Base-by-base conservation (phyloP, 2,888 invertebrate genomes). In the Brenthis hecate region DNA sequence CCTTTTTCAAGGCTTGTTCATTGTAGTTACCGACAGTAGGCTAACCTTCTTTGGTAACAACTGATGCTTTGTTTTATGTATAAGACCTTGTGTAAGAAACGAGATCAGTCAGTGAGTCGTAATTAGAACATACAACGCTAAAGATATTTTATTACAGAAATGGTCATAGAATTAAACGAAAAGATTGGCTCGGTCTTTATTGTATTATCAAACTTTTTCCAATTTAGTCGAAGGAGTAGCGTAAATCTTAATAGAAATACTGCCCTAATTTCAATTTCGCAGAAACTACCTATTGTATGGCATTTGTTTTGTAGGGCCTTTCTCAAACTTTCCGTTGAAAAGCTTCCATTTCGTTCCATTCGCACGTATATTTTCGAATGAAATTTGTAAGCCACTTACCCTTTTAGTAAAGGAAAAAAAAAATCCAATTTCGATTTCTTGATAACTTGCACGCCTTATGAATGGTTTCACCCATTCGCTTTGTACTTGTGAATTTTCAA, bases 351-450 rank as follows among this genome's bases (percentile, higher is more conserved):
- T 85, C 84, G 80, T 77, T 79, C 76, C 83, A 81, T 81, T 75
- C 78, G 85, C 92, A 92, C 92, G 92, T 92, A 89, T 87, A 74
- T 79, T 78, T 83, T 75, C 83, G 86, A 91, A 91, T 90, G 87
- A 90, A 91, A 89, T 90, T 89, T 87, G 85, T 68, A 43, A 57
- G 32, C 51, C 47, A 61, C 53, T 68, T 54, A 66, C 54, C 43
- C 54, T 60, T 65, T 65, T 47, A 32, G 6, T 57, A 23, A 56
- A 60, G 16, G 19, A 56, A 69, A 54, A 23, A n/a, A 43, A 32
- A 58, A 13, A 51, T 43, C 58, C 56, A 64, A 60, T 71, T 53
- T 62, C 58, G 51, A 55, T 43, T 58, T 32, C 48, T 43, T 48
- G 50, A 55, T 32, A 55, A 55, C 57, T 58, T 65, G 63, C 50